A percentile compares a stretch with the other conserved stretches of the same genome.
Evolutionary conservation across 2,113 vertebrate species (phyloP).

Genomic region (Colistium nudipinnis): DNA sequence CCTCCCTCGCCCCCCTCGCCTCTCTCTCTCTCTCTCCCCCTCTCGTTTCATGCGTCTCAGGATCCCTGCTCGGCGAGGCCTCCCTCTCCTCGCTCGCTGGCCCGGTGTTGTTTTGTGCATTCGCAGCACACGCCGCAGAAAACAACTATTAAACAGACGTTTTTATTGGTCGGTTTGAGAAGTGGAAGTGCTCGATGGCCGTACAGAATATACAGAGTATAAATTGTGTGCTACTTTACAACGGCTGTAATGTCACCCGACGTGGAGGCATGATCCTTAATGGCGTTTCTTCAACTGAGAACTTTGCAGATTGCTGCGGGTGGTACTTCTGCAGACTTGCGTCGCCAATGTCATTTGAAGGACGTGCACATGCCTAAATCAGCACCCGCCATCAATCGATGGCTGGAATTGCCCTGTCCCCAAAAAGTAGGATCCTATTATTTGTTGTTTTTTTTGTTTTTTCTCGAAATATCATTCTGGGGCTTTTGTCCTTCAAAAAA

Average conservation of each 20-base stretch:
- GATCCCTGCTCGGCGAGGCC: constrained; percentile 48
- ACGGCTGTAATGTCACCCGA: constrained; percentile 45
- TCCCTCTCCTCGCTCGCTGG: constrained; percentile 39
- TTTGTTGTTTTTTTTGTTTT: no score
- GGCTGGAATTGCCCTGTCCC: constrained; percentile 23
- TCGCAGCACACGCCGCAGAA: constrained; percentile 53
- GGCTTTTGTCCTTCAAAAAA: constrained; percentile 73
- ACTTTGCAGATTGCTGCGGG: constrained; percentile 47
- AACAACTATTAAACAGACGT: constrained; percentile 57
- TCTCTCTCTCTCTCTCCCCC: constrained; percentile 21
- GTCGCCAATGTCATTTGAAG: constrained; percentile 58
- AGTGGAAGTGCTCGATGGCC: constrained; percentile 46
- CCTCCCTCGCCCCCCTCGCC: constrained; percentile 54
- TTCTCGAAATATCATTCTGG: constrained; percentile 55
- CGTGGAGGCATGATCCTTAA: constrained; percentile 45
- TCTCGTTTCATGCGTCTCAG: no score
- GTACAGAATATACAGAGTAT: constrained; percentile 48
- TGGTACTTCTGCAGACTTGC: constrained; percentile 33
- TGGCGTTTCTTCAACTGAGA: constrained; percentile 30
- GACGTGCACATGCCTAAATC: constrained; percentile 42
- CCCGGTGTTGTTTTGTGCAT: constrained; percentile 34
- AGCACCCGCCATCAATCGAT: constrained; percentile 53
- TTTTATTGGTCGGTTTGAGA: constrained; percentile 69
- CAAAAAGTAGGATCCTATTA: constrained; percentile 52
- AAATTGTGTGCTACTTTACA: constrained; percentile 62